Evolutionary conservation across 2,797 vertebrate species (phyloP).

Genomic region (Coendou prehensilis): DNA sequence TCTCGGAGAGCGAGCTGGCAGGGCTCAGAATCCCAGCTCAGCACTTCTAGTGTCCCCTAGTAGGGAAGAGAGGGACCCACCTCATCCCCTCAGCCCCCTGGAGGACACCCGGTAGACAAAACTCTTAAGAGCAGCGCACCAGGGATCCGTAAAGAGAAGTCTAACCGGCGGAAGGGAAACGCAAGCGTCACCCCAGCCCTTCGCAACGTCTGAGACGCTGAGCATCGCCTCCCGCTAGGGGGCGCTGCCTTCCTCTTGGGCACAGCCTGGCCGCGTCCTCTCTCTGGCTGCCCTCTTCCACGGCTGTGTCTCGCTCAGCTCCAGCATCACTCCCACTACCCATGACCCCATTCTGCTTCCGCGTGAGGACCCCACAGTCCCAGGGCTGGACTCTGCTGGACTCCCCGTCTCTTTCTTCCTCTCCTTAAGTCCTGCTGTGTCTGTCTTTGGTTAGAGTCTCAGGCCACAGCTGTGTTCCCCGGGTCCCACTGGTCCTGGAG

Average conservation of each 20-base stretch:
- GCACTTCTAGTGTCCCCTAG: neutral
- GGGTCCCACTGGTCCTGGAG: neutral
- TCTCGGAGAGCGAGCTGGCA: neutral
- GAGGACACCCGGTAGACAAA: neutral
- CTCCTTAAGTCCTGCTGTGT: neutral
- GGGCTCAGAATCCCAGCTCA: neutral
- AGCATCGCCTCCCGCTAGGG: neutral
- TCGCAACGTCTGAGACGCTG: neutral
- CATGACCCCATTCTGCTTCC: neutral
- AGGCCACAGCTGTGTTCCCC: neutral
- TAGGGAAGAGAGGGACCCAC: neutral
- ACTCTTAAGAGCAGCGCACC: neutral
- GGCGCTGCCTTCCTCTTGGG: neutral
- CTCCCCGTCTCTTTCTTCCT: neutral
- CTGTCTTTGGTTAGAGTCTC: neutral
- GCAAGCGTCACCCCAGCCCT: neutral
- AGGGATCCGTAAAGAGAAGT: neutral
- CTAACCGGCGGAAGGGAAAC: neutral
- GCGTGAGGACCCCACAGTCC: neutral
- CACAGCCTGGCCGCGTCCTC: neutral
- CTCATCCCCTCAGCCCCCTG: neutral
- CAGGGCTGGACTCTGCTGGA: neutral
- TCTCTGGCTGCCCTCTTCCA: neutral
- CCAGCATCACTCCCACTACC: neutral
- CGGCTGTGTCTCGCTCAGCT: neutral